Percentiles rank a stretch among this genome's conserved stretches.
Conservation (phyloP, 2,797 vertebrate species). For the Enteromius afrohamiltoni region DNA sequence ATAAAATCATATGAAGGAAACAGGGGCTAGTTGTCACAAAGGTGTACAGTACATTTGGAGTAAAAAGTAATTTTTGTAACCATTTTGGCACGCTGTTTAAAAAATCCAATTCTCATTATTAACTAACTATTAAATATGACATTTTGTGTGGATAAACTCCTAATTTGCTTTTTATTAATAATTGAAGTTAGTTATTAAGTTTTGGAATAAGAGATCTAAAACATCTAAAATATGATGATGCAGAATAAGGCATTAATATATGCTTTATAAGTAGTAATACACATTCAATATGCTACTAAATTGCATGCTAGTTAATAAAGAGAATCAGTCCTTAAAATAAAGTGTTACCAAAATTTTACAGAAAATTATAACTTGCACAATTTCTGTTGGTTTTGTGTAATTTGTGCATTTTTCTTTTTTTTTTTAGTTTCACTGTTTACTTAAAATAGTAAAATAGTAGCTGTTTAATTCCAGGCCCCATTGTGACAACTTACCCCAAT, state of each 20-base stretch:
- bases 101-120: background rate
- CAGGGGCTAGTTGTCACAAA: background rate
- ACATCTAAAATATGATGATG: background rate
- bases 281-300: background rate
- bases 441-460: background rate
- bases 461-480: background rate
- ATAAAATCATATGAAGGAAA: background rate
- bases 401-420: background rate
- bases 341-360: background rate
- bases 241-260: background rate
- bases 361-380: background rate
- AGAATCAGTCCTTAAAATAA: background rate
- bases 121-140: background rate
- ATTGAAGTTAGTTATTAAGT: background rate
- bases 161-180: background rate
- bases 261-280: background rate
- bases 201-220: background rate
- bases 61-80: background rate
- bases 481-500: background rate
- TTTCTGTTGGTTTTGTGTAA: background rate
- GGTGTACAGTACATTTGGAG: background rate
- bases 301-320: background rate
- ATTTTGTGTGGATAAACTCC: background rate
- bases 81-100: background rate
- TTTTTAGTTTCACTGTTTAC: background rate